These are phyloP conservation scores for Caenorhabditis zanzibari DNA, from an alignment of 2,888 invertebrate genomes.

Conservation along the genomic window DNA sequence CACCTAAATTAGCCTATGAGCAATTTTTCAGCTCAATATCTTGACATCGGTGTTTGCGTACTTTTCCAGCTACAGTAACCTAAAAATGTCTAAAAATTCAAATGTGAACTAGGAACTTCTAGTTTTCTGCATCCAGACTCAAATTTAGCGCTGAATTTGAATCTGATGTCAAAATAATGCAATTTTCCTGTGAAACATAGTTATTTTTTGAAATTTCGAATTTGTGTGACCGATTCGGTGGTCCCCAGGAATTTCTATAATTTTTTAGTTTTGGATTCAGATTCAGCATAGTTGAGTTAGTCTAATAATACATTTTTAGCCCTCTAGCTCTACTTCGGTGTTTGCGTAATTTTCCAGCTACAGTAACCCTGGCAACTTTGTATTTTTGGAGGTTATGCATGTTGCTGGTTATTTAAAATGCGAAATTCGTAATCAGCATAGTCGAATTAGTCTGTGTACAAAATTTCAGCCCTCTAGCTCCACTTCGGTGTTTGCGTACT, in stretches of 20 bases:
- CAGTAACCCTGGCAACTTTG: not conserved
- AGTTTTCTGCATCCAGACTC: not conserved
- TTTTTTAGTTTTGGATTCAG: no score
- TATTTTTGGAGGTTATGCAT: not conserved
- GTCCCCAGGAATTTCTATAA: no score
- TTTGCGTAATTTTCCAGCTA: not conserved
- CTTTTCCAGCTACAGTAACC: slow-evolving; percentile 6
- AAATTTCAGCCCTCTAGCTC: no score
- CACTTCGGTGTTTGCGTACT: not conserved
- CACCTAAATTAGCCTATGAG: not conserved
- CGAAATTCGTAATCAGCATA: no score
- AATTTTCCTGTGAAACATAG: not conserved
- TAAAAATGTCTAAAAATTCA: not conserved
- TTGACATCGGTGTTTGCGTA: not conserved
- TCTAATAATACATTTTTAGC: no score
- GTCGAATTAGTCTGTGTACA: no score
- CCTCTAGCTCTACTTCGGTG: no score
- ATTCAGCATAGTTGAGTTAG: no score
- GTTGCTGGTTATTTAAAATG: no score
- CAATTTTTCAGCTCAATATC: not conserved
- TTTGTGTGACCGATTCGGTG: no score
- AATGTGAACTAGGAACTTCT: not conserved
- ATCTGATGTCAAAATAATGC: not conserved
- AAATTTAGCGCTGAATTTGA: not conserved
- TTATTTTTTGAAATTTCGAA: no score